Conservation (phyloP, 2,113 vertebrate genomes). For the Clarias gariepinus region DNA sequence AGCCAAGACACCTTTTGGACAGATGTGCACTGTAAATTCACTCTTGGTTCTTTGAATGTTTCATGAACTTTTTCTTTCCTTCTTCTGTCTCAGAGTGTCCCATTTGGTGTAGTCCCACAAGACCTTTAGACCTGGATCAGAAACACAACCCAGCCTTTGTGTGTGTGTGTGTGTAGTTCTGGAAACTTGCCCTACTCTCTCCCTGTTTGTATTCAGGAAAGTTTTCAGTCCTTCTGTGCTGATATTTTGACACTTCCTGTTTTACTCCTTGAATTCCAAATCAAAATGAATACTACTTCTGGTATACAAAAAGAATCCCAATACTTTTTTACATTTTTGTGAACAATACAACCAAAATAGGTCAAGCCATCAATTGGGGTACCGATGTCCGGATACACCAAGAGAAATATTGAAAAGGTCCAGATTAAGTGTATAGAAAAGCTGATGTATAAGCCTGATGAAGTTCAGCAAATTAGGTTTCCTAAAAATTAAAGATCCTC, state of each 20-base stretch:
- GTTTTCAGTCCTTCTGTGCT: slow-evolving; percentile 36
- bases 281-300: slow-evolving; percentile 15
- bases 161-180: slow-evolving; percentile 26
- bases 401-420: not conserved
- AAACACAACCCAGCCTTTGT: slow-evolving; percentile 38
- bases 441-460: not conserved
- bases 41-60: not conserved
- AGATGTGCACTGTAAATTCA: not conserved
- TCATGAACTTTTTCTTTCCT: not conserved
- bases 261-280: slow-evolving; percentile 49
- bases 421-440: not conserved
- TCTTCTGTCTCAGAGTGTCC: not conserved
- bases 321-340: not conserved
- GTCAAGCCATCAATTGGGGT: not conserved
- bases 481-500: not conserved
- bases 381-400: not conserved
- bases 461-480: not conserved
- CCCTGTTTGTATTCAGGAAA: slow-evolving; percentile 49
- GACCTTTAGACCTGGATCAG: slow-evolving; percentile 32
- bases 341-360: not conserved
- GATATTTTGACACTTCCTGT: slow-evolving; percentile 52
- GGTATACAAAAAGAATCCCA: not conserved
- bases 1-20: not conserved
- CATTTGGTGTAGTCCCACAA: slow-evolving; percentile 34
- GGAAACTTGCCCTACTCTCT: slow-evolving; percentile 30